phyloP scores from a whole-genome alignment of 1,140 invertebrate species.

The Lasioglossum baleicum region DNA sequence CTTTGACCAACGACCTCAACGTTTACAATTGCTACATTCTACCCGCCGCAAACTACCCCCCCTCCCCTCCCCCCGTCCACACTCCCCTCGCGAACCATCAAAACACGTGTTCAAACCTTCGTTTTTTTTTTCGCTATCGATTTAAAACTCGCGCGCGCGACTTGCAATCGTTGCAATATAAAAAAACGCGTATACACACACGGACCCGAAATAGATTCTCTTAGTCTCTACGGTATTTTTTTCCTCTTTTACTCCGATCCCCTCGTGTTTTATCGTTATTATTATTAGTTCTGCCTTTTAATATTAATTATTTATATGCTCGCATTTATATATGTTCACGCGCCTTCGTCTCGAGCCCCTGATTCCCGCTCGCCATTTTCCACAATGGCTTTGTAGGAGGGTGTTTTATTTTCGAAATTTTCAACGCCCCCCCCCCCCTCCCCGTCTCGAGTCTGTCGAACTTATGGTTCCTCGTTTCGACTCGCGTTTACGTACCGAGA shows the following conservation, averaged over 20 bases:
- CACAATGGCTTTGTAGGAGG: too few relatives aligned
- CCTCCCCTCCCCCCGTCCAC: too few relatives aligned
- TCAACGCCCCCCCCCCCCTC: too few relatives aligned
- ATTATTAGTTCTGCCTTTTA: conserved; percentile 34
- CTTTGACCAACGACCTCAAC: conserved; percentile 20
- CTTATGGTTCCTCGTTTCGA: not conserved
- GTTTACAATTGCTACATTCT: not conserved
- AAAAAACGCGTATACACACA: conserved; percentile 74
- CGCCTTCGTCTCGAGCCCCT: conserved; percentile 12
- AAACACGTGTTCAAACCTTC: not conserved
- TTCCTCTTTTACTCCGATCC: not conserved
- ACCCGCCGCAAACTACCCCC: not conserved
- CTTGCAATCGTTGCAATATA: conserved; percentile 67
- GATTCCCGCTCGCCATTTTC: not conserved
- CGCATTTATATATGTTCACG: conserved; percentile 43
- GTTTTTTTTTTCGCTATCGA: conserved; percentile 9
- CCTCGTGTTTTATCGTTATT: conserved; percentile 24
- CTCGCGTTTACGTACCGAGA: too few relatives aligned
- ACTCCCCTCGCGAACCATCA: not conserved
- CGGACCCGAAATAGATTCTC: conserved; percentile 69
- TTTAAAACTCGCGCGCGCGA: conserved; percentile 44
- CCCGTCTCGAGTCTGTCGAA: too few relatives aligned
- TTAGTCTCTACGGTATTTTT: conserved; percentile 28
- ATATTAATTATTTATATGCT: conserved; percentile 37
- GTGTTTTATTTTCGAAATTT: too few relatives aligned